Evolutionary conservation across 2,888 invertebrate species (phyloP).

Genomic region (Spisula subtruncata): DNA sequence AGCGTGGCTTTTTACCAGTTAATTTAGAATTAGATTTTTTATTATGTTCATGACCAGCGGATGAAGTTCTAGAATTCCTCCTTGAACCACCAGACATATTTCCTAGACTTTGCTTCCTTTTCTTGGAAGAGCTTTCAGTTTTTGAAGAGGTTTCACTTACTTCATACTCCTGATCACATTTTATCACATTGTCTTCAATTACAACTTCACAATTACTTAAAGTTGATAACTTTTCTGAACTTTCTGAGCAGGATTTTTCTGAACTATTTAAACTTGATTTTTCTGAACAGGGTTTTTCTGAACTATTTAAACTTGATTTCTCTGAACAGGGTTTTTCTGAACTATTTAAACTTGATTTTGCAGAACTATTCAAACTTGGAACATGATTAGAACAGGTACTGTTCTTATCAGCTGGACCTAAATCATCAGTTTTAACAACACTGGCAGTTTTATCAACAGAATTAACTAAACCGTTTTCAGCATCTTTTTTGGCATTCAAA

Average conservation of each 20-base stretch:
- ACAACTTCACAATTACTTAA: not conserved
- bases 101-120: slow-evolving; percentile 42
- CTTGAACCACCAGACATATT: slow-evolving; percentile 53
- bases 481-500: slow-evolving; percentile 7
- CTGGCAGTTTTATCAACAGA: not conserved
- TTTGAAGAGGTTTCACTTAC: not conserved
- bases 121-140: slow-evolving; percentile 21
- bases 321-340: too few relatives aligned
- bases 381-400: not conserved
- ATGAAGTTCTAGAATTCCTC: slow-evolving; percentile 55
- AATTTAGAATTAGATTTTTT: slow-evolving; percentile 48
- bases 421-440: not conserved
- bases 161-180: not conserved
- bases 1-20: slow-evolving; percentile 42
- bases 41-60: slow-evolving; percentile 48
- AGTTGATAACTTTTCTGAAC: not conserved
- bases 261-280: not conserved
- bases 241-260: not conserved
- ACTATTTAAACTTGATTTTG: too few relatives aligned
- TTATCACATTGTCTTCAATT: not conserved
- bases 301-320: not conserved
- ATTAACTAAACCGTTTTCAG: slow-evolving; percentile 11
- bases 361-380: not conserved
- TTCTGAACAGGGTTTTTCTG: too few relatives aligned
- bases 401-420: not conserved